A percentile compares a stretch with the other conserved stretches of the same genome.
Evolutionary conservation across 2,797 vertebrate genomes (phyloP).

Genomic region (Enteromius treurensis): DNA sequence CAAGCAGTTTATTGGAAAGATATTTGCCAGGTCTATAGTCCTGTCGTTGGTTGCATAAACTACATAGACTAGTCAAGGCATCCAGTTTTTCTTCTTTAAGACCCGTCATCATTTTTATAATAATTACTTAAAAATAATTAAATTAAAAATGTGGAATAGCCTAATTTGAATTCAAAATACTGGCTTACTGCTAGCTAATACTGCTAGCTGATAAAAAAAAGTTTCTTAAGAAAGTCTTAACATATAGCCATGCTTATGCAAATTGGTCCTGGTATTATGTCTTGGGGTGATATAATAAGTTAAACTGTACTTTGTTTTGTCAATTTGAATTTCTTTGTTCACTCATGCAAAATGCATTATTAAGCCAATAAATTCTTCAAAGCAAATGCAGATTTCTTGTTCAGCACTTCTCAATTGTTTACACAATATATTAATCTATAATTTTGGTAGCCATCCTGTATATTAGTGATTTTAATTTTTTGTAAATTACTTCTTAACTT

Average conservation of each 20-base stretch:
- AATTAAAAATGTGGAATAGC: neutral
- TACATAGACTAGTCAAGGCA: neutral
- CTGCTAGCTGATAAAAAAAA: neutral
- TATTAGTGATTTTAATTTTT: too few species aligned
- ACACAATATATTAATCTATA: neutral
- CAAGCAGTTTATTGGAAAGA: slow-evolving; percentile 20
- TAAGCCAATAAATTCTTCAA: neutral
- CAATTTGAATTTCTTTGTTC: neutral
- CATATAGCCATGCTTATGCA: neutral
- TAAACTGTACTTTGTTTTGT: neutral
- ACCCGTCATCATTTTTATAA: neutral
- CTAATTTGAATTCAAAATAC: neutral
- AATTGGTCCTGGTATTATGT: neutral
- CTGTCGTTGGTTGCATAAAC: neutral
- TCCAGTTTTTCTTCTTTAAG: neutral
- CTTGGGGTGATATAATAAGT: neutral
- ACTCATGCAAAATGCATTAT: neutral
- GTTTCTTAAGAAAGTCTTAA: neutral
- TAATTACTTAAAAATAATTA: neutral
- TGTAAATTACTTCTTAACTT: neutral
- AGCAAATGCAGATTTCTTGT: neutral
- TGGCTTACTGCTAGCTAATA: neutral
- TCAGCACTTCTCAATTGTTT: neutral
- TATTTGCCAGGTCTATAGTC: slow-evolving; percentile 28
- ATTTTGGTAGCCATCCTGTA: neutral